Percentiles rank a stretch among this genome's conserved stretches.
phyloP scores from a whole-genome alignment of 2,888 invertebrate genomes.

The Nipponacmea schrenckii region DNA sequence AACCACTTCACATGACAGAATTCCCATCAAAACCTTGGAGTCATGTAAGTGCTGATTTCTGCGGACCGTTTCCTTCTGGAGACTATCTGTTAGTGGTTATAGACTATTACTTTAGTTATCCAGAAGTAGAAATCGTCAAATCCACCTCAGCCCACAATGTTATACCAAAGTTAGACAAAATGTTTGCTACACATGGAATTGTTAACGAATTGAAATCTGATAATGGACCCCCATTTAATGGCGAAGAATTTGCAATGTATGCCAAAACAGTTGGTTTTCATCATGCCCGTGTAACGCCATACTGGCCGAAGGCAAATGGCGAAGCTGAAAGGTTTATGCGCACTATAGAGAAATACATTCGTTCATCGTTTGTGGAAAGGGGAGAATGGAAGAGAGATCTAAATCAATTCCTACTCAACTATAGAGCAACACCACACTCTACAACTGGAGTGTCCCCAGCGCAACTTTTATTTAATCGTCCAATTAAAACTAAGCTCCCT shows the following conservation, averaged over 20 bases:
- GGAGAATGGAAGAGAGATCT: no score
- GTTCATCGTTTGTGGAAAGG: background rate
- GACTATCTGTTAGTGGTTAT: conserved; percentile 34
- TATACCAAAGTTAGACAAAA: conserved; percentile 28
- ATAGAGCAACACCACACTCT: no score
- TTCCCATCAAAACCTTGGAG: conserved; percentile 28
- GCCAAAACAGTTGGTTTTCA: background rate
- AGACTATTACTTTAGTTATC: conserved; percentile 37
- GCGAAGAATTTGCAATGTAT: conserved; percentile 18
- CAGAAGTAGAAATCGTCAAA: conserved; percentile 30
- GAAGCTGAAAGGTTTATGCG: background rate
- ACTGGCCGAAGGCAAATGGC: background rate
- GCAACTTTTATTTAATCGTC: background rate
- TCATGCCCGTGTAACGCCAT: background rate
- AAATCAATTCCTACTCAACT: no score
- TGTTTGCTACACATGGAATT: conserved; percentile 30
- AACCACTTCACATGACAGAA: background rate
- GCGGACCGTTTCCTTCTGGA: conserved; percentile 25
- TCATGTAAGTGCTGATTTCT: conserved; percentile 29
- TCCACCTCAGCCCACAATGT: conserved; percentile 27
- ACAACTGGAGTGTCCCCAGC: background rate
- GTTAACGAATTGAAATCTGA: conserved; percentile 31
- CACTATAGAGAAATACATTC: background rate
- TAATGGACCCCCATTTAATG: conserved; percentile 34
- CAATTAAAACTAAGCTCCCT: background rate